Percentiles rank a stretch among this genome's conserved stretches.
Conservation (phyloP, 2,797 vertebrate genomes). For the Sebastes iracundus region DNA sequence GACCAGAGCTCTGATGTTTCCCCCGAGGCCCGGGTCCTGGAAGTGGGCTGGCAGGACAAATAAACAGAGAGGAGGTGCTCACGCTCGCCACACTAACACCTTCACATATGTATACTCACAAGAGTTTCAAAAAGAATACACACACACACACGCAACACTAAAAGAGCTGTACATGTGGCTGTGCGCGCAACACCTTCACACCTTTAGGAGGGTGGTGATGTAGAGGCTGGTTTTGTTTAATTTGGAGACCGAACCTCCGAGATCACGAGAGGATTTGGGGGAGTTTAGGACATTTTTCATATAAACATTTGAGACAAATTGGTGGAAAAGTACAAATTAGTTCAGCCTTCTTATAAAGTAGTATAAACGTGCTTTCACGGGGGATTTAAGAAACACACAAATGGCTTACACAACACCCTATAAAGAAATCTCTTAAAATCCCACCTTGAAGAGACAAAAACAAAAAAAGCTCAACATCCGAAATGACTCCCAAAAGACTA, state of each 20-base stretch:
- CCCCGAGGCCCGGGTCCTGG: slow-evolving; percentile 72
- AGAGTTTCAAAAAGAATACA: slow-evolving; percentile 31
- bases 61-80: slow-evolving; percentile 75
- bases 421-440: slow-evolving; percentile 1
- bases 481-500: slow-evolving; percentile 4
- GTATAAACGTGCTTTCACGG: slow-evolving; percentile 5
- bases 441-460: background rate
- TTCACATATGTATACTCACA: slow-evolving; percentile 67
- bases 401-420: background rate
- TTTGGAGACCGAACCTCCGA: background rate
- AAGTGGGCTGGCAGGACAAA: slow-evolving; percentile 80
- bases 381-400: slow-evolving; percentile 12
- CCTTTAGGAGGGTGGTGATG: slow-evolving; percentile 14
- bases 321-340: background rate
- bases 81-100: slow-evolving; percentile 68
- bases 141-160: slow-evolving; percentile 17
- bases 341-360: background rate
- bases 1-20: slow-evolving; percentile 69
- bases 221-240: background rate
- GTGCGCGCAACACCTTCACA: slow-evolving; percentile 27
- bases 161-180: slow-evolving; percentile 14
- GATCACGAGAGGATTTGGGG: background rate
- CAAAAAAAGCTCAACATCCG: background rate
- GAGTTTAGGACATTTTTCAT: background rate
- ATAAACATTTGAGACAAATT: background rate